Conservation (phyloP, 2,113 vertebrate genomes). For the Rattus rattus region DNA sequence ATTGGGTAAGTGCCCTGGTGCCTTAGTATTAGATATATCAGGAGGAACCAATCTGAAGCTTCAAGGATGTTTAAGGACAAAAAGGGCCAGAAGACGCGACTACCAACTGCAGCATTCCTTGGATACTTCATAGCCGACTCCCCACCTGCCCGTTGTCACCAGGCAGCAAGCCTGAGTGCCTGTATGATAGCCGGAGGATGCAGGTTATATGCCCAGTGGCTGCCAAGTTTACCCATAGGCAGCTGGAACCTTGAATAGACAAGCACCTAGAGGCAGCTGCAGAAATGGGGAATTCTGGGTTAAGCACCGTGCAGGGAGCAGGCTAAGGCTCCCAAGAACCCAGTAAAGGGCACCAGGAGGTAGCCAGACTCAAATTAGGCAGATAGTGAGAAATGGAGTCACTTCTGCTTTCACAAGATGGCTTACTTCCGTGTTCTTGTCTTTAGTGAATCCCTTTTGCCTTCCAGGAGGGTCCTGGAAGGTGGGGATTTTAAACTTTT, state of each 20-base stretch:
- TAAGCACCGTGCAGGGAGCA: not conserved
- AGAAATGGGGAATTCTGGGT: not conserved
- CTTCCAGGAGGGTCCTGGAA: not conserved
- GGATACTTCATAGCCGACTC: not conserved
- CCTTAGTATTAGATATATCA: not conserved
- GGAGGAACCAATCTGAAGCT: not conserved
- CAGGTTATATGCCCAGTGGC: not conserved
- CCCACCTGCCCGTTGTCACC: not conserved
- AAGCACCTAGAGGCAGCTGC: not conserved
- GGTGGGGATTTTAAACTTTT: not conserved
- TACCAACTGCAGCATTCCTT: not conserved
- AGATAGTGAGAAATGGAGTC: not conserved
- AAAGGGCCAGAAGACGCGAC: not conserved
- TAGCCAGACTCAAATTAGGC: not conserved
- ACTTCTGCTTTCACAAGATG: not conserved
- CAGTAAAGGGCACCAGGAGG: not conserved
- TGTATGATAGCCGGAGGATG: not conserved
- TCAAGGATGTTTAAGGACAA: not conserved
- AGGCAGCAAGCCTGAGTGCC: not conserved
- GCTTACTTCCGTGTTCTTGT: not conserved
- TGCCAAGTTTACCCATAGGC: not conserved
- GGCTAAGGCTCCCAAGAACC: constrained; percentile 10
- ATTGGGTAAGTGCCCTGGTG: not conserved
- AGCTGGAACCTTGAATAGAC: not conserved
- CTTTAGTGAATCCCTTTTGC: not conserved